A percentile compares a stretch with the other conserved stretches of the same genome.
Conservation (phyloP, 2,888 invertebrate species). For the Tiliacea aurago region DNA sequence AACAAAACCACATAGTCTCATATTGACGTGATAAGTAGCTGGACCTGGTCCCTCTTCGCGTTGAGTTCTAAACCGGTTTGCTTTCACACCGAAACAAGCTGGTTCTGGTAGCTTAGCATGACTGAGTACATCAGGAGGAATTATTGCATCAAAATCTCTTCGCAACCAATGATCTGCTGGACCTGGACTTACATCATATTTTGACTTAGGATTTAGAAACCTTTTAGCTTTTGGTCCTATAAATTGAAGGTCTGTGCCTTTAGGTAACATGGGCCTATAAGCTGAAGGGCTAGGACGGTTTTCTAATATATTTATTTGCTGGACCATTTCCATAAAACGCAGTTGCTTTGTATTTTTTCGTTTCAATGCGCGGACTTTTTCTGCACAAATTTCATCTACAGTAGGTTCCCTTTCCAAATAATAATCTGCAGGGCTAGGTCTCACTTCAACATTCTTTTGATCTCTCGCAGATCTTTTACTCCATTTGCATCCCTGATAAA, state of each 20-base stretch:
- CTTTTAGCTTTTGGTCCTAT: conserved; percentile 77
- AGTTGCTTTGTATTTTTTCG: conserved; percentile 80
- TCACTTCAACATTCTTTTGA: conserved; percentile 55
- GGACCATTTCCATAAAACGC: conserved; percentile 82
- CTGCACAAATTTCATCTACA: conserved; percentile 73
- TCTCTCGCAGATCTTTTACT: conserved; percentile 77
- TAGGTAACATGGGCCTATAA: conserved; percentile 76
- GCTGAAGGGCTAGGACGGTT: conserved; percentile 79
- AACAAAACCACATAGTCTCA: conserved; percentile 67
- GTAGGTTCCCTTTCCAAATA: conserved; percentile 66
- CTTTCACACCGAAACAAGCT: conserved; percentile 80
- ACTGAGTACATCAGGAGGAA: conserved; percentile 67
- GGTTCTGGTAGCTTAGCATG: conserved; percentile 74
- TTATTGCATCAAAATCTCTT: conserved; percentile 78
- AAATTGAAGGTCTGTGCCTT: conserved; percentile 69
- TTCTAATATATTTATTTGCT: conserved; percentile 76
- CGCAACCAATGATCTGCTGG: conserved; percentile 78
- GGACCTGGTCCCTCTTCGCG: conserved; percentile 79
- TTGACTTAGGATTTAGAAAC: conserved; percentile 64
- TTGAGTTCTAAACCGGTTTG: conserved; percentile 74
- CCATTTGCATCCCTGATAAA: conserved; percentile 86
- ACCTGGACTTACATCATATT: conserved; percentile 73
- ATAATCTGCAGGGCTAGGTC: conserved; percentile 83
- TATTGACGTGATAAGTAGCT: conserved; percentile 73
- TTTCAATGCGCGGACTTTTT: conserved; percentile 75